Conservation (phyloP, 2,797 vertebrate genomes). For the Darevskia nairensis region DNA sequence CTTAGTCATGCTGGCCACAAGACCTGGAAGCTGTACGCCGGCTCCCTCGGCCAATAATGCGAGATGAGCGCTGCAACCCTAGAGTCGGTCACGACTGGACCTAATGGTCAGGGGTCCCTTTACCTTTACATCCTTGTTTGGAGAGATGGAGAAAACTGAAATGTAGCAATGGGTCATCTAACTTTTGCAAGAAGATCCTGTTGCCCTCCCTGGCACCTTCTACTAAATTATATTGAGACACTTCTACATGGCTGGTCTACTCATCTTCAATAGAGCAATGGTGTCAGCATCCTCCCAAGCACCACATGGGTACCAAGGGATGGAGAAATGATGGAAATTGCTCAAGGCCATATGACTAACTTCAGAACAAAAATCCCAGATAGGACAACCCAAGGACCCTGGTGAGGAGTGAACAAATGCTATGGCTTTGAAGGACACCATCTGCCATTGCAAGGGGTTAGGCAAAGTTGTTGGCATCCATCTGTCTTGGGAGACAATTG, state of each 20-base stretch:
- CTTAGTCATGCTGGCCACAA: too few species aligned
- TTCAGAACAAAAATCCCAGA: neutral
- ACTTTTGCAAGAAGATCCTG: conserved; percentile 57
- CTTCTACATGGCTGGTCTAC: conserved; percentile 50
- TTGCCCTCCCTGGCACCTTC: conserved; percentile 54
- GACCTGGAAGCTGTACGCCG: too few species aligned
- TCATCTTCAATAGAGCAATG: conserved; percentile 21
- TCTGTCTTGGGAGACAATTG: too few species aligned
- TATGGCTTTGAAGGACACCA: neutral
- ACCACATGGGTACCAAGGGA: conserved; percentile 44
- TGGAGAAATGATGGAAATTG: conserved; percentile 43
- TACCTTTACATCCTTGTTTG: neutral
- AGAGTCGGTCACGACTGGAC: too few species aligned
- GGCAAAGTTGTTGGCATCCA: too few species aligned
- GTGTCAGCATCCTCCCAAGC: conserved; percentile 45
- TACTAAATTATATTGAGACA: conserved; percentile 31
- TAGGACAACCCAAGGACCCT: neutral
- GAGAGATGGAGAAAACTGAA: neutral
- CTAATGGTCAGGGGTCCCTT: too few species aligned
- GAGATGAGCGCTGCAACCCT: too few species aligned
- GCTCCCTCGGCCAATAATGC: too few species aligned
- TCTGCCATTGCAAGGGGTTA: neutral
- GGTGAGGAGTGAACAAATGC: neutral
- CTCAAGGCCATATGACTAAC: conserved; percentile 33
- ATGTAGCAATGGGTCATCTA: conserved; percentile 56